A percentile compares a stretch with the other conserved stretches of the same genome.
These are phyloP conservation scores for Patiria miniata DNA, from an alignment of 35 echinoderm and acorn worm genomes.

Conservation along the genomic window DNA sequence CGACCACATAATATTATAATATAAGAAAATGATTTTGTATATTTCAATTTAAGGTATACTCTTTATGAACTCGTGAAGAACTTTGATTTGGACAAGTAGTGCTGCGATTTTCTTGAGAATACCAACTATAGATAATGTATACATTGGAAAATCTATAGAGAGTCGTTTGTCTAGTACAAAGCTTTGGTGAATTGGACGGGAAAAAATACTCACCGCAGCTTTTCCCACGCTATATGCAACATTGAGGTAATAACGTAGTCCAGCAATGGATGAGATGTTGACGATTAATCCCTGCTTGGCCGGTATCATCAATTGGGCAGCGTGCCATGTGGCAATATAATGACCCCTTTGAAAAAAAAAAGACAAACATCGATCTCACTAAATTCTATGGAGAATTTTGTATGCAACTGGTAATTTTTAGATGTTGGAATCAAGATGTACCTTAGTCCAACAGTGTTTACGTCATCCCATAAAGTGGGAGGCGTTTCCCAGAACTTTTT, in stretches of 20 bases:
- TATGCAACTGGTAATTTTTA: neutral
- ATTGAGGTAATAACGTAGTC: conserved; percentile 56
- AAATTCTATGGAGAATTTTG: no score
- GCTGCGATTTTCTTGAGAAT: no score
- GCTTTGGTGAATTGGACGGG: no score
- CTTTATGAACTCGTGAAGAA: no score
- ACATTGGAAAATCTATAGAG: no score
- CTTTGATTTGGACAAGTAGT: no score
- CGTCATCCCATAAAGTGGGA: conserved; percentile 45
- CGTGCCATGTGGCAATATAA: conserved; percentile 59
- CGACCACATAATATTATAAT: no score
- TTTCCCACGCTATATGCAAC: conserved; percentile 67
- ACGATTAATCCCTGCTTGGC: conserved; percentile 70
- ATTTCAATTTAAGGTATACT: no score
- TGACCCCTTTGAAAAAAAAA: conserved; percentile 45
- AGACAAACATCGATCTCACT: no score
- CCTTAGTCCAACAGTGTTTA: conserved; percentile 62
- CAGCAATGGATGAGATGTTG: conserved; percentile 70
- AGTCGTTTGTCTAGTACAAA: no score
- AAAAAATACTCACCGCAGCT: conserved; percentile 50
- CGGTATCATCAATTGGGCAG: conserved; percentile 73
- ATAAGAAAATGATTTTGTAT: no score
- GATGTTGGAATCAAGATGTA: neutral
- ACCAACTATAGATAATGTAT: no score
- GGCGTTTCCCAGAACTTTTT: conserved; percentile 49